Conservation (phyloP, 2,888 invertebrate species). For the Strigamia maritima region DNA sequence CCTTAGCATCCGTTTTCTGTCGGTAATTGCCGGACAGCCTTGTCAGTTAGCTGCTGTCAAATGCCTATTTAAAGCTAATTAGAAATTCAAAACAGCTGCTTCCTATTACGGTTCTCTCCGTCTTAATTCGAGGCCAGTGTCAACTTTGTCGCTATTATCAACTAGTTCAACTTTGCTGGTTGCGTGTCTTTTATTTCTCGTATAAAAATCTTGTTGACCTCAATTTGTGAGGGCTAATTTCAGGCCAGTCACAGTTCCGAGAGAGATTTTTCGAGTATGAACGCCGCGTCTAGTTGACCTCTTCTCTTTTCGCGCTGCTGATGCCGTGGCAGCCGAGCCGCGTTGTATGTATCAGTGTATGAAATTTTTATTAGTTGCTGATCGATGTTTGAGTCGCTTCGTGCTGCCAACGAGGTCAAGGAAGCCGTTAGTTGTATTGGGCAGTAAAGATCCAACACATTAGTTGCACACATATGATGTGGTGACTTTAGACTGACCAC, state of each 20-base stretch:
- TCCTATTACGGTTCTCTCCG: neutral
- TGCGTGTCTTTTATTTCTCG: neutral
- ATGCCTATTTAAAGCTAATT: neutral
- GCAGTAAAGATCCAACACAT: neutral
- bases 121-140: neutral
- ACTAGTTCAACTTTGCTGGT: neutral
- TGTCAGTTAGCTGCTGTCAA: neutral
- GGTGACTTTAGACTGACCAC: neutral
- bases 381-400: neutral
- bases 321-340: neutral
- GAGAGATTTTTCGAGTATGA: neutral
- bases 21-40: neutral
- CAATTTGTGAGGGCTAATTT: neutral
- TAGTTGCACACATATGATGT: neutral
- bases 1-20: neutral
- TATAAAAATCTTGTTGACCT: neutral
- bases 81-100: conserved; percentile 4
- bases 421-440: neutral
- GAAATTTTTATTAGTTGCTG: conserved; percentile 4
- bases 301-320: neutral
- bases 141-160: neutral
- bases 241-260: neutral
- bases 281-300: neutral
- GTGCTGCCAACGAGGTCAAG: neutral
- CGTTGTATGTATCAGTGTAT: neutral